Evolutionary conservation across 2,797 vertebrate species (phyloP).

Genomic region (Propithecus deckenii): DNA sequence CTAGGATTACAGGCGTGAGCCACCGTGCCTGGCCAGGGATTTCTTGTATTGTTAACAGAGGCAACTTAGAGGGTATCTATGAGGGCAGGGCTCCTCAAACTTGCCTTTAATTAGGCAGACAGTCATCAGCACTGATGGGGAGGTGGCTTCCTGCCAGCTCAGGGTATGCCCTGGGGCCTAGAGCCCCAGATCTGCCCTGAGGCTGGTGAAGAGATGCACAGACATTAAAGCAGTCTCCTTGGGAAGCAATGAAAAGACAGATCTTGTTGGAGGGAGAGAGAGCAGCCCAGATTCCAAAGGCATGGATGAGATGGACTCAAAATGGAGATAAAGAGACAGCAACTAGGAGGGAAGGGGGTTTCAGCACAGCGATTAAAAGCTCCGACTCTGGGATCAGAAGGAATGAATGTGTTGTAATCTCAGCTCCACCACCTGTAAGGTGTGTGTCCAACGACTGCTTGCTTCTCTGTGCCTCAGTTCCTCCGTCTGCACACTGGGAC

Average conservation of each 20-base stretch:
- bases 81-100: not conserved
- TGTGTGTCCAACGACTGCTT: not conserved
- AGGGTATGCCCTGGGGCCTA: not conserved
- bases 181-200: not conserved
- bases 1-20: too few species aligned
- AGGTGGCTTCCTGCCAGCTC: not conserved
- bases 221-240: not conserved
- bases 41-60: not conserved
- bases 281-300: not conserved
- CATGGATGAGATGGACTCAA: not conserved
- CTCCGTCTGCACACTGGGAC: not conserved
- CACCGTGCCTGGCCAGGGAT: too few species aligned
- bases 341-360: too few species aligned
- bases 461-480: not conserved
- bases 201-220: not conserved
- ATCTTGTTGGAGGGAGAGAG: not conserved
- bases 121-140: not conserved
- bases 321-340: not conserved
- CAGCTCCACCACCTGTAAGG: not conserved
- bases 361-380: not conserved
- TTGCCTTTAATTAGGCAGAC: not conserved
- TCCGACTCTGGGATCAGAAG: not conserved
- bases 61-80: not conserved
- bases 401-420: not conserved
- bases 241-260: not conserved